Evolutionary conservation across 2,113 vertebrate species (phyloP).

Genomic region (Thermophis baileyi): DNA sequence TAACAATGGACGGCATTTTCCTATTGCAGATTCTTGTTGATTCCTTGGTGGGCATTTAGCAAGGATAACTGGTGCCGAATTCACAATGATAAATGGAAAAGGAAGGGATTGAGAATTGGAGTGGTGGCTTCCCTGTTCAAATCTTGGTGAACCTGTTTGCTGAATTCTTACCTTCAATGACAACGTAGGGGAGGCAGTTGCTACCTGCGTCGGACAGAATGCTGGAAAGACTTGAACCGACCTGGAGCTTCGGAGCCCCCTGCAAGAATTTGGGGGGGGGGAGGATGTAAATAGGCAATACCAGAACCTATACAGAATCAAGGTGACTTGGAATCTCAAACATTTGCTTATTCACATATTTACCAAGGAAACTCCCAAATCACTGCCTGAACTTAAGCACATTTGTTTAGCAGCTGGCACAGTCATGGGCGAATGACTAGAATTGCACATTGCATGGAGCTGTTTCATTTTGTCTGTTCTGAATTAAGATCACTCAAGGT

Average conservation of each 20-base stretch:
- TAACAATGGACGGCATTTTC: background rate
- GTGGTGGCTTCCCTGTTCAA: background rate
- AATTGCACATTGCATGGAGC: background rate
- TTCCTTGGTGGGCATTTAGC: background rate
- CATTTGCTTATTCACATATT: background rate
- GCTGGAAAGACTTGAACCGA: constrained; percentile 68
- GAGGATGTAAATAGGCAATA: background rate
- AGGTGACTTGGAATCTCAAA: background rate
- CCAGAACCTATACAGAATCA: background rate
- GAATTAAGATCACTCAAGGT: background rate
- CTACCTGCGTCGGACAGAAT: constrained; percentile 73
- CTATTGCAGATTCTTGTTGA: background rate
- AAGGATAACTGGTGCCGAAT: background rate
- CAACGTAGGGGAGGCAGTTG: constrained; percentile 76
- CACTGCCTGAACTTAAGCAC: background rate
- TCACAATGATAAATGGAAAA: too few species aligned
- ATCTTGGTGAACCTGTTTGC: background rate
- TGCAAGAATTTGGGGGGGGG: constrained; percentile 35
- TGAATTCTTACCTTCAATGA: constrained; percentile 78
- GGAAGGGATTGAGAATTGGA: background rate
- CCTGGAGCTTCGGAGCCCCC: constrained; percentile 77
- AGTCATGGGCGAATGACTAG: background rate
- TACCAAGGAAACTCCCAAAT: background rate
- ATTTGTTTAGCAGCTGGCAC: background rate
- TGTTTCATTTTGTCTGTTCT: background rate